Conservation (phyloP, 2,888 invertebrate genomes). For the Scaptomyza polygonia region DNA sequence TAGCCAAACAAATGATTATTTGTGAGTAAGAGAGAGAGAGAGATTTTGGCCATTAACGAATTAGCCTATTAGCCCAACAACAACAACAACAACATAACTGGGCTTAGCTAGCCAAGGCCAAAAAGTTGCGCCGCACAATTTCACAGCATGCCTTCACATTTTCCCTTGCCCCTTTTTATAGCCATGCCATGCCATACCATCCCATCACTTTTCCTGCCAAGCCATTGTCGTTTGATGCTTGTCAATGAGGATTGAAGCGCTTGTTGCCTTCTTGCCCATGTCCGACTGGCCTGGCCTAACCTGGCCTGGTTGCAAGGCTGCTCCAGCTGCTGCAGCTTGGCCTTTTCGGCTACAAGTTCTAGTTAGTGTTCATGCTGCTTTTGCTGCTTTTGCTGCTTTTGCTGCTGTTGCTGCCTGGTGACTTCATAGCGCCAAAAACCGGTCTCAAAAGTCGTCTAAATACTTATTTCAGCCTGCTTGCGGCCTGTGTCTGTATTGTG, state of each 20-base stretch:
- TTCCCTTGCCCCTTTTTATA: background rate
- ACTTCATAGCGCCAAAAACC: constrained; percentile 64
- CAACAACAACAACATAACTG: constrained; percentile 12
- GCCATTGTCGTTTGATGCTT: constrained; percentile 35
- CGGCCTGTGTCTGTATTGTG: constrained; percentile 16
- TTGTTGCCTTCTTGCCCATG: constrained; percentile 8
- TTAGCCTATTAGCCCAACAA: constrained; percentile 34
- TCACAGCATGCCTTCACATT: constrained; percentile 1
- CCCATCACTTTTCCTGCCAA: constrained; percentile 4
- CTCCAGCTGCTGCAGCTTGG: constrained; percentile 46
- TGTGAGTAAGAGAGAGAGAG: background rate
- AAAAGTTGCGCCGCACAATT: constrained; percentile 15
- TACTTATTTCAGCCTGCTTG: constrained; percentile 52
- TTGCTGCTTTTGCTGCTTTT: constrained; percentile 23
- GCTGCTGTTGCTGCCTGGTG: constrained; percentile 27
- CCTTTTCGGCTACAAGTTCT: constrained; percentile 53
- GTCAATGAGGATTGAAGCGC: constrained; percentile 50
- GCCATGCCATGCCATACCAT: no score
- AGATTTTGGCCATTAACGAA: constrained; percentile 26
- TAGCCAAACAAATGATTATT: constrained; percentile 20
- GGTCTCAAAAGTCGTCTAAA: constrained; percentile 71
- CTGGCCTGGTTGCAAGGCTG: constrained; percentile 20
- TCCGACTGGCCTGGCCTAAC: constrained; percentile 12
- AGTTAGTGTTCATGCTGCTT: constrained; percentile 37
- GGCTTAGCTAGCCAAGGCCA: constrained; percentile 22